Base-by-base conservation (phyloP, 2,797 vertebrate genomes). In the Echeneis naucrates region DNA sequence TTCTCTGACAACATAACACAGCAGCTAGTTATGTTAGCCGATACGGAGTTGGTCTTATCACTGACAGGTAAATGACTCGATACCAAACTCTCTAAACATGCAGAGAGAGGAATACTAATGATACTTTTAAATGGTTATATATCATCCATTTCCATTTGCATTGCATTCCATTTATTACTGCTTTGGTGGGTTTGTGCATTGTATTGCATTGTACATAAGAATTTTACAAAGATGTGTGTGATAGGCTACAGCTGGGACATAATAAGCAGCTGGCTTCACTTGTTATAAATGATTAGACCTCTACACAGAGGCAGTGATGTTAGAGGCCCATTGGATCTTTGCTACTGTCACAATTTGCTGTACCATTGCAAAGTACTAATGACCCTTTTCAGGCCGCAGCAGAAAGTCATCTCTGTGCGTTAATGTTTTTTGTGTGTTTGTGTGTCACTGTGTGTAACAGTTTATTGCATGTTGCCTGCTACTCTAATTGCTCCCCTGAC, bases 401-500 rank as follows among this genome's bases (percentile, higher is more conserved):
- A 60, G 3, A 14, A 47, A 11, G 1, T 10, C 21, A 21, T 48
- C 2, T 24, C 12, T 8, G 0, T 24, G 30, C 14, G n/a, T 27
- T 5, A 1, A 11, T 23, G 11, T 26, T 48, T 4, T 66, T 9
- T 57, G 33, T 55, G 24, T 30, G 13, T 50, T 9, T 37, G 19
- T 33, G n/a, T 42, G 11, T 32, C 8, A 24, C 13, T 27, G 48
- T 19, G 26, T 56, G 24, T 30, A 13, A 23, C 13, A 14, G 44
- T 66, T 54, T 30, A 13, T 72, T 17, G 38, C 24, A 26, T 50
- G 56, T 63, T 67, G 27, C 47, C 17, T 21, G 35, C 17, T 2
- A n/a, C 60, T 60, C 3, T 73, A 68, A 78, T 68, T 54, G 61
- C 63, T 70, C 63, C 50, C 58, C 33, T 19, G 73, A 61, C 44